A percentile compares a stretch with the other conserved stretches of the same genome.
These are phyloP conservation scores for Lacerta agilis DNA, from an alignment of 2,797 vertebrate species.

Conservation along the genomic window DNA sequence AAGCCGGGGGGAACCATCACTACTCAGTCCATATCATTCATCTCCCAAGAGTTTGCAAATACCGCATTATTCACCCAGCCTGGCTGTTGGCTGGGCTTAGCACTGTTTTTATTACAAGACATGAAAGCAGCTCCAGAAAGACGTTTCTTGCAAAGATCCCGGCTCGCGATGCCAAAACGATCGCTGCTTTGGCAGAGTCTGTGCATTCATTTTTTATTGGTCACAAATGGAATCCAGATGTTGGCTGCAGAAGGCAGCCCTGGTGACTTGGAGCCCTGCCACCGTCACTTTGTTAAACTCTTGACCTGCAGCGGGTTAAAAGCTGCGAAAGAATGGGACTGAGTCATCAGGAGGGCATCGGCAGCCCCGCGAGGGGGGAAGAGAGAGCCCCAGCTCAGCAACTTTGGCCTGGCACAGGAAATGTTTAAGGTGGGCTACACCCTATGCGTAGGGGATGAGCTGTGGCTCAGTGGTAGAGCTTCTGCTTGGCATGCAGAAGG, in stretches of 20 bases:
- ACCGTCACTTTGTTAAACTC: conserved; percentile 78
- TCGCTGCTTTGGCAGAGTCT: conserved; percentile 71
- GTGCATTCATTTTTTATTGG: conserved; percentile 72
- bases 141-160: conserved; percentile 71
- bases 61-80: conserved; percentile 58
- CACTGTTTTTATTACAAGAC: conserved; percentile 72
- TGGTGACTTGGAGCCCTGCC: conserved; percentile 72
- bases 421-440: conserved; percentile 69
- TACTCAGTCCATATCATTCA: conserved; percentile 48
- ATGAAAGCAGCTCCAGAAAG: conserved; percentile 69
- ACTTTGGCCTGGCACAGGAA: conserved; percentile 63
- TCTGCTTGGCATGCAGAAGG: no score
- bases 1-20: conserved; percentile 19
- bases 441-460: background rate
- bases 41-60: conserved; percentile 59
- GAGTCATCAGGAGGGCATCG: conserved; percentile 71
- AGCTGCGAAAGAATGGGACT: conserved; percentile 65
- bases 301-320: conserved; percentile 76
- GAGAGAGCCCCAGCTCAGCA: conserved; percentile 57
- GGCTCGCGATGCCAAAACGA: conserved; percentile 67
- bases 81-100: conserved; percentile 59
- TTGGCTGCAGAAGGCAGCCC: conserved; percentile 69
- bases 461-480: no score
- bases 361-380: background rate
- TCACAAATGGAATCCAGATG: conserved; percentile 76